phyloP scores from a whole-genome alignment of 2,113 vertebrate genomes.

The Gallinago undulata region DNA sequence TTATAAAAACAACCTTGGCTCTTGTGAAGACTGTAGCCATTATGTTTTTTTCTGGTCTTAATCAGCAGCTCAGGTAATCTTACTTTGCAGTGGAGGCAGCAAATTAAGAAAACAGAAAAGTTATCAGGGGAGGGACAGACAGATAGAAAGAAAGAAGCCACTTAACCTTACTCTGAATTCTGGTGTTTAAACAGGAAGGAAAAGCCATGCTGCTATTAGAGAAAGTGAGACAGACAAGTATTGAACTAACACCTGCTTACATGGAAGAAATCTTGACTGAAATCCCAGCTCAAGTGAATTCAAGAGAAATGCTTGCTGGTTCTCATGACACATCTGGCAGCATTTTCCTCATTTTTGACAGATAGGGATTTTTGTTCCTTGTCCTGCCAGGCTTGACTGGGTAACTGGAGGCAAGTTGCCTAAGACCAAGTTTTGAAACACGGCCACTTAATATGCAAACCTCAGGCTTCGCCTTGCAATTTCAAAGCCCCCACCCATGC shows the following conservation, averaged over 20 bases:
- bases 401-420: neutral
- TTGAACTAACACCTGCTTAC: neutral
- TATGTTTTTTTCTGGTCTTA: neutral
- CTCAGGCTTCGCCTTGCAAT: neutral
- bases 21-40: neutral
- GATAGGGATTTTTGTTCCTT: neutral
- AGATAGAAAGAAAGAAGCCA: neutral
- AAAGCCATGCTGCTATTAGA: neutral
- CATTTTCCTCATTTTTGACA: neutral
- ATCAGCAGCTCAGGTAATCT: neutral
- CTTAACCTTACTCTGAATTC: neutral
- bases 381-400: neutral
- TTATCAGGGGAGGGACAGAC: neutral
- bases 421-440: neutral
- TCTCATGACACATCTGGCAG: neutral
- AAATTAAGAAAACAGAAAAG: neutral
- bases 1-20: neutral
- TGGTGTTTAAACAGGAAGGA: neutral
- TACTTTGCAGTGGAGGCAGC: neutral
- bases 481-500: rapidly evolving
- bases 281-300: neutral
- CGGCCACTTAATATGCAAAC: neutral
- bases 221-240: neutral
- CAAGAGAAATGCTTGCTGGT: neutral
- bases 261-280: neutral